These are phyloP conservation scores for Prietella phreatophila DNA, from an alignment of 2,113 vertebrate species.

Conservation along the genomic window DNA sequence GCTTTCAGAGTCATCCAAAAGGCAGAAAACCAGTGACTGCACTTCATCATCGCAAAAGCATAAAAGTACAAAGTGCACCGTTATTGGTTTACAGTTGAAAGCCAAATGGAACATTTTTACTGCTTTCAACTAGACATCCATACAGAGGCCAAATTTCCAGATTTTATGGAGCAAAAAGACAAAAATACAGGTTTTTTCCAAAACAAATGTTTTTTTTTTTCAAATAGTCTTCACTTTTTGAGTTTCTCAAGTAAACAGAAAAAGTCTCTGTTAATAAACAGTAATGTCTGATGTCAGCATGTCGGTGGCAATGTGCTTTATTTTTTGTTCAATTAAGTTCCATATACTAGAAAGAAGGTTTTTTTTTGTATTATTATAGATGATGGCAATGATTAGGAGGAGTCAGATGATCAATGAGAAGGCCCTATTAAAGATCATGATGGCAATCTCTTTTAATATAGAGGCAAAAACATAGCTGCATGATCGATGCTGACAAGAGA, in stretches of 20 bases:
- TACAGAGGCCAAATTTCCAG: slow-evolving; percentile 63
- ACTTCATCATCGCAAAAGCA: slow-evolving; percentile 16
- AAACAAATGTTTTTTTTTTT: slow-evolving; percentile 44
- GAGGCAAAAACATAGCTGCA: neutral
- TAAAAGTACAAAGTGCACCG: slow-evolving; percentile 17
- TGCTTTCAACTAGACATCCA: slow-evolving; percentile 25
- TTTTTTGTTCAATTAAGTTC: neutral
- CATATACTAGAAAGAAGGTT: neutral
- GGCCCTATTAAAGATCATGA: neutral
- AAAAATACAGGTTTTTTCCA: slow-evolving; percentile 56
- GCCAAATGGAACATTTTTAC: slow-evolving; percentile 41
- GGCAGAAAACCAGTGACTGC: slow-evolving; percentile 12
- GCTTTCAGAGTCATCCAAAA: slow-evolving; percentile 22
- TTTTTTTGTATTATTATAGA: neutral
- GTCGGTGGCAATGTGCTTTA: neutral
- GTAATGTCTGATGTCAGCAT: slow-evolving; percentile 11
- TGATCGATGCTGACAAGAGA: neutral
- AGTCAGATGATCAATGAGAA: neutral
- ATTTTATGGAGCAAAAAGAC: slow-evolving; percentile 60
- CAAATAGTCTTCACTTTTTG: slow-evolving; percentile 2
- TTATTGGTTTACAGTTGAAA: slow-evolving; percentile 37
- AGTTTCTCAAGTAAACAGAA: neutral
- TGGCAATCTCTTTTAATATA: neutral
- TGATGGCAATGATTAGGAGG: neutral
- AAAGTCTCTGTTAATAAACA: neutral